Base-by-base conservation (phyloP, 2,113 vertebrate species). In the Pelecanoides urinatrix region DNA sequence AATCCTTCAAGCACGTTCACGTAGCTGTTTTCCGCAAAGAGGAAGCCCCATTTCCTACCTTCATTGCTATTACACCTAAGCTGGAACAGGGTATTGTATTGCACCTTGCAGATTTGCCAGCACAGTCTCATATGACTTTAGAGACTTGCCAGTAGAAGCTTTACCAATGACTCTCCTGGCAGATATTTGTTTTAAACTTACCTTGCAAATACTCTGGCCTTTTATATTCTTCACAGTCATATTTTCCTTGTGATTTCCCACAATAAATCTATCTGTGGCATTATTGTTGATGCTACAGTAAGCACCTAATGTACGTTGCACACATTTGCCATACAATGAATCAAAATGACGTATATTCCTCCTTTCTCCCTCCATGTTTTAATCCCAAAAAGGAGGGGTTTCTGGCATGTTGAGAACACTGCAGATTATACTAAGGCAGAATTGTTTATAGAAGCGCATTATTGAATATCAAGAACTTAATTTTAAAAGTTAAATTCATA, bases 271-370 rank as follows among this genome's bases (percentile, higher is more conserved):
- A 82, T 92, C 26, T 49, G 63, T 78, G 75, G 56, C 92, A 91
- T 78, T 90, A 94, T 95, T 96, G 96, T 27, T 85, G 85, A 97
- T 93, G 92, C 70, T 68, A 87, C 87, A 97, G 74, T 96, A 96
- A 97, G 96, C 34, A 93, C 79, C 72, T 96, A 97, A 97, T 94
- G 67, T 80, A 90, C 21, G 0, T 55, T 89, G 63, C 89, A 95
- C 76, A 42, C 11, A 86, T 34, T 70, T 45, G 45, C 52, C 72
- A 68, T 20, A 65, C 6, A 4, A 97, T 94, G 83, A 97, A 96
- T 97, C 96, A 97, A 96, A 95, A 93, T 92, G 70, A 90, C 50
- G 15, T 11, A 56, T 40, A 47, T 72, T 86, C 42, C 32, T 76
- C 61, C 47, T 78, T 93, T 90, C 34, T 70, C 44, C 32, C 26